A percentile compares a stretch with the other conserved stretches of the same genome.
Evolutionary conservation across 2,888 invertebrate genomes (phyloP).

Genomic region (Plemyria rubiginata): DNA sequence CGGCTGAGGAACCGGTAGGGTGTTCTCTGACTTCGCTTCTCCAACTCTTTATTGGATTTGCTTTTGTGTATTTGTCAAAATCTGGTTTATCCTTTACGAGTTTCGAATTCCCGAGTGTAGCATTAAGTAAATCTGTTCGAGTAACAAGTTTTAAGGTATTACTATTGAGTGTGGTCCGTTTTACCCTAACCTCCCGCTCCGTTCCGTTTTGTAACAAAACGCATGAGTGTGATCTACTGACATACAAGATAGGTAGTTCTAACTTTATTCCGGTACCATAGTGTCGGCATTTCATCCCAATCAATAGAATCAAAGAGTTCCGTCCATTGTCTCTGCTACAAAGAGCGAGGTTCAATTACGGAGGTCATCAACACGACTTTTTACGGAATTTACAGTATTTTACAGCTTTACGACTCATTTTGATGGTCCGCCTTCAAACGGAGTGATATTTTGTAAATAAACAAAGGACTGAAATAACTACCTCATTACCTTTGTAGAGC

Average conservation of each 20-base stretch:
- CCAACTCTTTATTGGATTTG: conserved; percentile 66
- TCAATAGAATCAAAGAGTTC: conserved; percentile 67
- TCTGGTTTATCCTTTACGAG: conserved; percentile 7
- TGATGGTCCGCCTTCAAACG: conserved; percentile 85
- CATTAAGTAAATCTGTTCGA: neutral
- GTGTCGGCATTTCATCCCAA: conserved; percentile 51
- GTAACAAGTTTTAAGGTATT: neutral
- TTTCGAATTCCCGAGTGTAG: conserved; percentile 2
- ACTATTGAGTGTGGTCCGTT: conserved; percentile 1
- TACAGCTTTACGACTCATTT: conserved; percentile 82
- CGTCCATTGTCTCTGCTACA: conserved; percentile 82
- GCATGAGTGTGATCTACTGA: conserved; percentile 24
- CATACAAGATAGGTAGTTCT: conserved; percentile 30
- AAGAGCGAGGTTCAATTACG: conserved; percentile 78
- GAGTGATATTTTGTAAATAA: conserved; percentile 85
- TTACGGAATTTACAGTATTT: conserved; percentile 83
- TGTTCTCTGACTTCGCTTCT: conserved; percentile 57
- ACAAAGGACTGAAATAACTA: conserved; percentile 83
- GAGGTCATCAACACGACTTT: conserved; percentile 84
- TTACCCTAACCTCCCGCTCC: conserved; percentile 8
- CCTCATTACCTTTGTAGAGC: conserved; percentile 82
- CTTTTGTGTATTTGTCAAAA: conserved; percentile 23
- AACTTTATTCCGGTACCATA: conserved; percentile 25
- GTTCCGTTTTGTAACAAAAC: conserved; percentile 6
- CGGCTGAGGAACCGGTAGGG: conserved; percentile 60